Evolutionary conservation across 2,113 vertebrate genomes (phyloP).

Genomic region (Rattus norvegicus): GRCr8 NC_086036.1:75201001-75201500

Average conservation of each 20-base stretch:
- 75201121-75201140: not conserved
- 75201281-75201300: conserved; percentile 42
- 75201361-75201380: no score
- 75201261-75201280: not conserved
- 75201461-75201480: no score
- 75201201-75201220: not conserved
- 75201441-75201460: no score
- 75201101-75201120: not conserved
- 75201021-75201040: not conserved
- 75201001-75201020: not conserved
- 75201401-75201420: no score
- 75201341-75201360: no score
- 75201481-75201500: no score
- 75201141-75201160: not conserved
- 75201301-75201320: not conserved
- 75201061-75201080: not conserved
- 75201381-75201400: no score
- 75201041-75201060: not conserved
- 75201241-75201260: not conserved
- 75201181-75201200: not conserved
- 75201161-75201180: not conserved
- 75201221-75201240: not conserved
- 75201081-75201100: conserved; percentile 1
- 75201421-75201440: no score
- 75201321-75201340: not conserved